Base-by-base conservation (phyloP, 2,797 vertebrate species). In the Artibeus lituratus region DNA sequence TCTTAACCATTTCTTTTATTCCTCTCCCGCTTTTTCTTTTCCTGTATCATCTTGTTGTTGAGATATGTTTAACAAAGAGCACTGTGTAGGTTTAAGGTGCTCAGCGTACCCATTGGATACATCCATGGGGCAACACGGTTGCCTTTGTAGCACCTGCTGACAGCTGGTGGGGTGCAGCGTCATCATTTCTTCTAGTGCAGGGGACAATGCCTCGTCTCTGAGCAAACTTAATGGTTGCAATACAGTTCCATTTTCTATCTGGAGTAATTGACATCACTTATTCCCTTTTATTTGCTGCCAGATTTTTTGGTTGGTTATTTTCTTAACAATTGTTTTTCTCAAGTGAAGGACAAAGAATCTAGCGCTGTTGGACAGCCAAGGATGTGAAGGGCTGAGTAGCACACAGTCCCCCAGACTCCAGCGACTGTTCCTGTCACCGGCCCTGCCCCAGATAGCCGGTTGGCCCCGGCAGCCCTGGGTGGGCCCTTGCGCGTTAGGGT, bases 121-220 rank as follows among this genome's bases (percentile, higher is more conserved):
- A 15, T 35, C 42, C 22, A 0, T 15, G 22, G 26, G 3, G 44
- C 70, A 18, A 3, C 5, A 0, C 4, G 10, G 7, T 42, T 4
- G 59, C 35, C 24, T 3, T 5, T 18, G 26, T 5, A 19, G 19
- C 14, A 16, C 24, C 35, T 15, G 32, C 67, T 16, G 16, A 26
- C 53, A 35, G 29, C 16, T 21, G 7, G 7, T 4, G 6, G 29
- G 44, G 39, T 42, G 3, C 42, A 3, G 10, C 9, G 5, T 15
- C 5, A 19, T 10, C 10, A 3, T 35, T 53, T 29, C 44, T 65
- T n/a, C 62, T 12, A 10, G 67, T 22, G 14, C 21, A 3, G 85
- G 77, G 4, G 72, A 14, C 55, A 18, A 1, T 6, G 11, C 51
- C 29, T 16, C 10, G 35, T 15, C 16, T 53, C 21, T 49, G n/a